phyloP scores from a whole-genome alignment of 1,140 invertebrate genomes.

The Camponotus floridanus region DNA sequence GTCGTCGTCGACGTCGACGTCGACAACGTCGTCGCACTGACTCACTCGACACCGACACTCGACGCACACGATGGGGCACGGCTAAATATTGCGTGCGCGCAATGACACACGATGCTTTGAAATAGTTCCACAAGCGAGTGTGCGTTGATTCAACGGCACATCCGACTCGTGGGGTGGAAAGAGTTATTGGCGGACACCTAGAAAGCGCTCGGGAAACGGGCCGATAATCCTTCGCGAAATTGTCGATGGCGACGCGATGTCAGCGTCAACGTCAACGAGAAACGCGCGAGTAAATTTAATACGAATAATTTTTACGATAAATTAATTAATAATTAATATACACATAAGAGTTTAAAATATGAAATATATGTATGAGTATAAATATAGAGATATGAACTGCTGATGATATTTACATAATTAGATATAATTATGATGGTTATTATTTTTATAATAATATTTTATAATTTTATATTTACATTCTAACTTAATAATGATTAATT shows the following conservation, averaged over 20 bases:
- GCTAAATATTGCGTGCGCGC: conserved; percentile 83
- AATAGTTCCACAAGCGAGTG: conserved; percentile 76
- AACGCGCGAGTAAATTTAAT: background rate
- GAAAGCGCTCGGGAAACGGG: conserved; percentile 23
- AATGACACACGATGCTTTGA: conserved; percentile 80
- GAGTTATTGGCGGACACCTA: conserved; percentile 49
- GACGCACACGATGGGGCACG: conserved; percentile 63
- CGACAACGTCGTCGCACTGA: conserved; percentile 80
- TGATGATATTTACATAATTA: too few relatives aligned
- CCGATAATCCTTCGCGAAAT: conserved; percentile 49
- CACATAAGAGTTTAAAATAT: background rate
- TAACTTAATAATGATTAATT: background rate
- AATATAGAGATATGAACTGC: too few relatives aligned
- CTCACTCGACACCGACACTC: conserved; percentile 78
- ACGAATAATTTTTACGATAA: background rate
- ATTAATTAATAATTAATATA: background rate
- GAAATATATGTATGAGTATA: too few relatives aligned
- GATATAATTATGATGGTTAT: too few relatives aligned
- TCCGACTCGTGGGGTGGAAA: conserved; percentile 55
- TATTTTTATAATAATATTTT: background rate
- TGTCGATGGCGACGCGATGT: conserved; percentile 5
- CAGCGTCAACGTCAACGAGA: background rate
- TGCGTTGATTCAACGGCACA: conserved; percentile 72
- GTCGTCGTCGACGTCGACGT: conserved; percentile 71
- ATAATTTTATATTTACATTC: background rate